Base-by-base conservation (phyloP, 1,140 invertebrate species). In the Cherax destructor region DNA sequence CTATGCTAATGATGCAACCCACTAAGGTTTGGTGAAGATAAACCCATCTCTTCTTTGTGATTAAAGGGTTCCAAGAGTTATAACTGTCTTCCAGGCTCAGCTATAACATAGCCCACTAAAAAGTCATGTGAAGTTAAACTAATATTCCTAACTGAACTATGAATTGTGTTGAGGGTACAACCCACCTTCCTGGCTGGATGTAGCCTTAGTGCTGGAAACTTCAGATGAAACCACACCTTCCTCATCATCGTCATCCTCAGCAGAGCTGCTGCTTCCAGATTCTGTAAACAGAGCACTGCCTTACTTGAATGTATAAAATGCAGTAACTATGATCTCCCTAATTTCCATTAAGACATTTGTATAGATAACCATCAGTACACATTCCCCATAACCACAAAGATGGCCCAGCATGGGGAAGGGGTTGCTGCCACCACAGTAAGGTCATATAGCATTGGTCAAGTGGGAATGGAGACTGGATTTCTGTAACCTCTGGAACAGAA, bases 171-270 rank as follows among this genome's bases (percentile, higher is more conserved):
- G 13, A 52, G 50, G 18, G 16, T n/a, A 72, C 9, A 21, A 78
- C 88, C 59, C 30, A 91, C 88, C 88, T 79, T 86, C 88, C 59
- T 91, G 88, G 47, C 88, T 91, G 72, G 88, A 91, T 21, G 88
- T 80, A n/a, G 88, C 74, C 41, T 91, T 84, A 30, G 69, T 65
- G 76, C 88, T 91, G 9, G 88, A 91, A 30, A 85, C 69, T 59
- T 91, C 88, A n/a, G 88, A 91, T 50, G 83, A 85, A 16, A 61
- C 56, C 18, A 50, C 83, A 30, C 59, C 88, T 47, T 84, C 88
- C 56, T 90, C 88, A 10, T 91, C 88, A 56, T 77, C 78, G 2
- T 80, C 78, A n/a, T 86, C 84, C 69, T 78, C 85, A 30, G 49
- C 85, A 61, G 76, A 79, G 61, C 85, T 87, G 52, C 72, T 86